Evolutionary conservation across 2,888 invertebrate genomes (phyloP).

Genomic region (Brachypterus glaber): DNA sequence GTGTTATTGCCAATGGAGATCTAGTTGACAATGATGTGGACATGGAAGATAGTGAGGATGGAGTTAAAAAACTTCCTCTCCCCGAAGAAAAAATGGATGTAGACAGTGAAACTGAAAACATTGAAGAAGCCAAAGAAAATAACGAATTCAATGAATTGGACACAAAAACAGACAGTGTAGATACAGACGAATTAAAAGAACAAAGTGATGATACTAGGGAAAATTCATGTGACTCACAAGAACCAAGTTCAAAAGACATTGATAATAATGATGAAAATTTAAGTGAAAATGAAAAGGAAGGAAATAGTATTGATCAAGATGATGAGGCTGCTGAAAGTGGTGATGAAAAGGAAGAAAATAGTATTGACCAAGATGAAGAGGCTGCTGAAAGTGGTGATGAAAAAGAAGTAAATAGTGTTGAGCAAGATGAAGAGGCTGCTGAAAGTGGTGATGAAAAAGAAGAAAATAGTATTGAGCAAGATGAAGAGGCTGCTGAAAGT

Average conservation of each 20-base stretch:
- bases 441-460: constrained; percentile 16
- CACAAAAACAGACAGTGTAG: constrained; percentile 23
- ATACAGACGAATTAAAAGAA: constrained; percentile 17
- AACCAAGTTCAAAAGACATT: constrained; percentile 14
- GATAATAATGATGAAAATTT: constrained; percentile 19
- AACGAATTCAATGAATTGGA: constrained; percentile 18
- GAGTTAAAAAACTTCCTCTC: constrained; percentile 19
- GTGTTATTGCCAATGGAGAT: constrained; percentile 34
- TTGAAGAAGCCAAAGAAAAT: constrained; percentile 25
- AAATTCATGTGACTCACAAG: constrained; percentile 18
- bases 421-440: constrained; percentile 6
- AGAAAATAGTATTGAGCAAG: constrained; percentile 18
- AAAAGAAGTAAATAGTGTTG: constrained; percentile 22
- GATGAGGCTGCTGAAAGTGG: constrained; percentile 17
- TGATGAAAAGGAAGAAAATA: constrained; percentile 23
- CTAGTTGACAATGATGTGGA: constrained; percentile 28
- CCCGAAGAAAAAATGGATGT: constrained; percentile 6
- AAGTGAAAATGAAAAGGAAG: constrained; percentile 18
- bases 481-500: constrained; percentile 3
- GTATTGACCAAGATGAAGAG: constrained; percentile 9
- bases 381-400: constrained; percentile 1
- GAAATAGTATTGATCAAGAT: too few species aligned
- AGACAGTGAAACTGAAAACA: constrained; percentile 15
- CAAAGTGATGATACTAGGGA: constrained; percentile 15
- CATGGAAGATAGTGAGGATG: constrained; percentile 26